phyloP scores from a whole-genome alignment of 1,140 invertebrate species.

The Globodera rostochiensis region DNA sequence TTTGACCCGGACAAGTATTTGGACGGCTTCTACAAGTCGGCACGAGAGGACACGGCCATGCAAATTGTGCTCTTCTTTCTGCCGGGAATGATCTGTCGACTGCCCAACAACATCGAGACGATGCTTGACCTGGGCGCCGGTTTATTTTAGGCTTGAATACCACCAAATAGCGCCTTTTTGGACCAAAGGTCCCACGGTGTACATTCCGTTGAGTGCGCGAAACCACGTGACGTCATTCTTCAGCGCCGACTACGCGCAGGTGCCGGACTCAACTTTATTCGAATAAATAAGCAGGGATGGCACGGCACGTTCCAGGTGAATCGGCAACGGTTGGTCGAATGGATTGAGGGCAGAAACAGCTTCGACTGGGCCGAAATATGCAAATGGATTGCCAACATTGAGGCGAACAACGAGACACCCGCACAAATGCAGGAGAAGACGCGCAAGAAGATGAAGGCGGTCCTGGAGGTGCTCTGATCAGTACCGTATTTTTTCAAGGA shows the following conservation, averaged over 20 bases:
- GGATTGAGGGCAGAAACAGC: conserved; percentile 50
- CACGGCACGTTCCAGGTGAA: conserved; percentile 31
- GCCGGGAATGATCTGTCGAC: conserved; percentile 61
- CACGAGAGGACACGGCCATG: conserved; percentile 60
- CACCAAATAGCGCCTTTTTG: background rate
- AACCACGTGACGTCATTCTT: conserved; percentile 53
- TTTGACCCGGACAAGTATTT: conserved; percentile 57
- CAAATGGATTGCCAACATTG: conserved; percentile 59
- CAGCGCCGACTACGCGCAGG: conserved; percentile 63
- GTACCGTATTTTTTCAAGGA: background rate
- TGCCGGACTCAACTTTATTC: too few species aligned
- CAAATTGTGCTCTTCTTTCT: conserved; percentile 65
- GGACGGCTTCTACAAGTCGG: conserved; percentile 54
- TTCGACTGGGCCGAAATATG: conserved; percentile 64
- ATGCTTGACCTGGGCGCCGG: conserved; percentile 61
- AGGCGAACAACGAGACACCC: conserved; percentile 52
- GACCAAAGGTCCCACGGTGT: conserved; percentile 58
- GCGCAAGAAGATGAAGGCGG: conserved; percentile 57
- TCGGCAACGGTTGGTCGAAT: conserved; percentile 49
- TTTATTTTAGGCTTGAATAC: conserved; percentile 15
- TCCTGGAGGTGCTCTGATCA: conserved; percentile 46
- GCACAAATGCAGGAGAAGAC: conserved; percentile 57
- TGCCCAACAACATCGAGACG: conserved; percentile 52
- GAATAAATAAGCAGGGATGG: too few species aligned
- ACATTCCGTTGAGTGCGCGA: conserved; percentile 59